Evolutionary conservation across 2,888 invertebrate species (phyloP), one percentile per base, ranked within the genome.

Genomic region (Malthinus seriepunctatus): DNA sequence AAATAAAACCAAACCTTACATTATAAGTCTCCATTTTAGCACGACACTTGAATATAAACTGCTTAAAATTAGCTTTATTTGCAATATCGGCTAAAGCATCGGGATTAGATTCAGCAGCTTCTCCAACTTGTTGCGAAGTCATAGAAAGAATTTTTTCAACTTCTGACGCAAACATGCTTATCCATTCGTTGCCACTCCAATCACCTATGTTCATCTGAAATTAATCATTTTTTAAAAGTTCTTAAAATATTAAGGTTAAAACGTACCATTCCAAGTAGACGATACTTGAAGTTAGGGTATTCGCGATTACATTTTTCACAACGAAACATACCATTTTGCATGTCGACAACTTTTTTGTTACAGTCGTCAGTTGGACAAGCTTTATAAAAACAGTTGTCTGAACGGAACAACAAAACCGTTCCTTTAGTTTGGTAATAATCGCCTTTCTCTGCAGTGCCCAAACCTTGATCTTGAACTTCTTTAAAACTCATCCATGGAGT

Each of bases 291-390:
- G 67, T 89, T 89, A 0, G 90, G 88, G 74, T 84, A 92, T 65
- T 93, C 93, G 52, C 86, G 82, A 71, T 89, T 87, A 76, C 99
- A 99, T 78, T 98, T 98, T 77, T 98, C 98, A 78, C 99, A 99
- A 51, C 95, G 84, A 79, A 87, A 98, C 73, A 88, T 83, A 0
- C 93, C 94, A 71, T 94, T 94, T 63, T 89, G 89, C 71, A 90
- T 86, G 76, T 97, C 96, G 7, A 94, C 81, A 0, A 97, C 83
- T 79, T 99, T 99, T 79, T 99, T 99, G 76, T 97, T 96, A 79
- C 99, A 99, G 50, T 87, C 87, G 1, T 89, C 86, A 48, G 86
- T 84, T 0, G 96, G 91, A 69, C 99, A 99, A 0, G 97, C 91
- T 80, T 91, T 91, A 79, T 99, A 99, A 51, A 95, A 79, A 3